Conservation (phyloP, 1,140 invertebrate species). For the Aricia agestis region DNA sequence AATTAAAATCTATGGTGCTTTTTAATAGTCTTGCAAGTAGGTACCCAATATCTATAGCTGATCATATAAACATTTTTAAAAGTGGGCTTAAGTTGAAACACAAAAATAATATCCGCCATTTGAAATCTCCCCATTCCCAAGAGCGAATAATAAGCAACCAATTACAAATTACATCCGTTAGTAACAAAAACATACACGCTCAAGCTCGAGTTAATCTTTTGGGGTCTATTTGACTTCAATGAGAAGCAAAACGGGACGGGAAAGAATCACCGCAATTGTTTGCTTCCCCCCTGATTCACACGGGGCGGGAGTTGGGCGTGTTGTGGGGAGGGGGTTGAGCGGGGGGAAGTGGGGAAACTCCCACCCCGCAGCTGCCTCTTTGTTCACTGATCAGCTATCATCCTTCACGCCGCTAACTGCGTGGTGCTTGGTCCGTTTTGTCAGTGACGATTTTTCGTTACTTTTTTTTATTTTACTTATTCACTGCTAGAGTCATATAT, state of each 20-base stretch:
- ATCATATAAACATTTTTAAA: too few species aligned
- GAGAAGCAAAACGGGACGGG: constrained; percentile 46
- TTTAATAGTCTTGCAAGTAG: too few species aligned
- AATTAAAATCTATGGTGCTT: too few species aligned
- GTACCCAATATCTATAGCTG: too few species aligned
- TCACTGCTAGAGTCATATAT: too few species aligned
- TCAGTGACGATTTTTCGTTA: too few species aligned
- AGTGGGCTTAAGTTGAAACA: background rate
- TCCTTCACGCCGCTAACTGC: constrained; percentile 6
- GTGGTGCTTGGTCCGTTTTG: background rate
- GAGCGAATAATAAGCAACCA: background rate
- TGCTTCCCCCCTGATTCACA: constrained; percentile 60
- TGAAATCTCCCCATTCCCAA: background rate
- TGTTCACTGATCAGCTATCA: constrained; percentile 38
- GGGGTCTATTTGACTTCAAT: constrained; percentile 60
- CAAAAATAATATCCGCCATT: background rate
- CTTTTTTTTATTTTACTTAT: background rate
- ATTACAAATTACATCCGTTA: constrained; percentile 12
- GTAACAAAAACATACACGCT: constrained; percentile 13
- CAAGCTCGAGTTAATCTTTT: constrained; percentile 60
- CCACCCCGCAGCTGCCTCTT: constrained; percentile 55
- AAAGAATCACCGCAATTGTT: constrained; percentile 56
- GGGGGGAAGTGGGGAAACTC: constrained; percentile 39
- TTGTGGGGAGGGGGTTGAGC: constrained; percentile 27
- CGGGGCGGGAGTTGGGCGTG: constrained; percentile 59